Conservation (phyloP, 2,888 invertebrate species). For the Horisme vitalbata region DNA sequence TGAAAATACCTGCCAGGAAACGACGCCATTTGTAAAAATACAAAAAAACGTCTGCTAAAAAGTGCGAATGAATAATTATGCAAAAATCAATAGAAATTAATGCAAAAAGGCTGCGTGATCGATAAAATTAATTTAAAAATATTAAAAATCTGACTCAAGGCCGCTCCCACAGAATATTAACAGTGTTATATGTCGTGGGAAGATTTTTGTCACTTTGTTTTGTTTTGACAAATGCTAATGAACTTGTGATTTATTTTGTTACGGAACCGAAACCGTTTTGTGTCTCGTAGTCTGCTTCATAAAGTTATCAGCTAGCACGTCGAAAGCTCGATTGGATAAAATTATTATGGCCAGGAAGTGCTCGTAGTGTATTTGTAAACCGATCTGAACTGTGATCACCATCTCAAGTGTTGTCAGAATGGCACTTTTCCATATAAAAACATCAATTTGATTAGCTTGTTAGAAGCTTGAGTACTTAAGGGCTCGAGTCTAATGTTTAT, state of each 20-base stretch:
- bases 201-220: background rate
- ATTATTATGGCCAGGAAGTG: too few relatives aligned
- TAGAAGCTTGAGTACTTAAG: too few relatives aligned
- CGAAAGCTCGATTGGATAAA: too few relatives aligned
- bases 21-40: background rate
- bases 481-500: too few relatives aligned
- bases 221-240: background rate
- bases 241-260: background rate
- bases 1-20: constrained; percentile 7
- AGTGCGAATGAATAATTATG: constrained; percentile 1
- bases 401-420: too few relatives aligned
- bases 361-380: too few relatives aligned
- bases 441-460: too few relatives aligned
- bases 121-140: constrained; percentile 3
- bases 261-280: too few relatives aligned
- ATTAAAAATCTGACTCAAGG: constrained; percentile 13
- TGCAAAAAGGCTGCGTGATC: background rate
- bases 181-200: constrained; percentile 12
- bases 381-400: too few relatives aligned
- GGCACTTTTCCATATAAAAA: too few relatives aligned
- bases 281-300: too few relatives aligned
- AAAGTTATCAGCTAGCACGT: too few relatives aligned
- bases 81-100: background rate
- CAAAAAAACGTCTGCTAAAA: background rate
- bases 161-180: constrained; percentile 12